Evolutionary conservation across 2,113 vertebrate species (phyloP), one percentile per base, ranked within the genome.

Genomic region (Sylvilagus bachmani): DNA sequence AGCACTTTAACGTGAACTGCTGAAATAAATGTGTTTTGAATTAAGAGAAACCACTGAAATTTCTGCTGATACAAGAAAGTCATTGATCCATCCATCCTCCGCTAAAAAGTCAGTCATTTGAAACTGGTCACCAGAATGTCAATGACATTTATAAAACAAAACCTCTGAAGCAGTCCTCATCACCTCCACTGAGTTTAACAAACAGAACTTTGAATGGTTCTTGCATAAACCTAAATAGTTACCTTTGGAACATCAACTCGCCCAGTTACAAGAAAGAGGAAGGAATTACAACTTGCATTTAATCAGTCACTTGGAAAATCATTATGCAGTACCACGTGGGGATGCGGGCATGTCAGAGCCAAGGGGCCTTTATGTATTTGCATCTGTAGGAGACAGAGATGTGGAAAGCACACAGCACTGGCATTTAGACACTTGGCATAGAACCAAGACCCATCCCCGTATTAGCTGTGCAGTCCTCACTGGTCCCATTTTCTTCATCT

Each of bases 221-320:
- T 94, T 97, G 71, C 86, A 80, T 86, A 81, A 55, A 90, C 71
- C 55, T 89, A 44, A 94, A 83, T 53, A 93, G 78, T 74, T 93
- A 80, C 61, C 87, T 55, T 11, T n/a, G 58, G 80, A 19, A 53
- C 89, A 95, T 83, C 86, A 78, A 80, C 75, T 93, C 94, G 93
- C 44, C 58, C 79, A 36, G 61, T 89, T 86, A 77, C 33, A 53
- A 90, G 25, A 79, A 71, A 91, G 55, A 73, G 86, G 62, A 51
- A 86, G 33, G 58, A 69, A 55, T 77, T 19, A 14, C 66, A 81
- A 75, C 71, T 91, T 64, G 81, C 19, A 51, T 83, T 69, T 83
- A 91, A 61, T 64, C 33, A 64, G 64, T 55, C 61, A 78, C 64
- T 93, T 86, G 74, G 69, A 92, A 88, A 86, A 62, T 21, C 87